Conservation (phyloP, 2,888 invertebrate species). For the Linyphia triangularis region DNA sequence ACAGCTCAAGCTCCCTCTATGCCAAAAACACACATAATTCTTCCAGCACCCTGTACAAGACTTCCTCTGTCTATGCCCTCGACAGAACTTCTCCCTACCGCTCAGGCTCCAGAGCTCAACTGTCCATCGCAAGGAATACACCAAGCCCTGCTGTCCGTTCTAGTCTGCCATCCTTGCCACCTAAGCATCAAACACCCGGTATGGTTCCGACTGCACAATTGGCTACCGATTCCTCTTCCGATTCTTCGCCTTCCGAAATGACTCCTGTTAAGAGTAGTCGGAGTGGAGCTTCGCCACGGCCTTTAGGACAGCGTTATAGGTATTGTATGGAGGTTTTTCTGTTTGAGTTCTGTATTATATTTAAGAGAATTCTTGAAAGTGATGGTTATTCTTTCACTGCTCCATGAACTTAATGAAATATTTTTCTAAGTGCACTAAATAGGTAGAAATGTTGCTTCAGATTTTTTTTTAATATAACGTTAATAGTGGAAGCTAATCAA, state of each 20-base stretch:
- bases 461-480: no score
- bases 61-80: slow-evolving; percentile 69
- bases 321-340: no score
- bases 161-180: slow-evolving; percentile 52
- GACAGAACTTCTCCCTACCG: slow-evolving; percentile 62
- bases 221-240: slow-evolving; percentile 76
- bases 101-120: background rate
- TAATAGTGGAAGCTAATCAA: no score
- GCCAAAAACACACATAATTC: slow-evolving; percentile 39
- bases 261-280: slow-evolving; percentile 55
- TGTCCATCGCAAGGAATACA: slow-evolving; percentile 44
- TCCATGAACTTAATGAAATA: no score
- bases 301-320: slow-evolving; percentile 17
- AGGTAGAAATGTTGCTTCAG: no score
- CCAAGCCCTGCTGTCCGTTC: slow-evolving; percentile 31
- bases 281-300: slow-evolving; percentile 5
- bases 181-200: slow-evolving; percentile 31
- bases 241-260: slow-evolving; percentile 76
- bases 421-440: no score
- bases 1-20: slow-evolving; percentile 75
- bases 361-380: no score
- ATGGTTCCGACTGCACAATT: slow-evolving; percentile 43
- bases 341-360: no score
- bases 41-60: slow-evolving; percentile 45
- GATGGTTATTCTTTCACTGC: no score